Percentiles rank a stretch among this genome's conserved stretches.
phyloP scores from a whole-genome alignment of 2,888 invertebrate genomes.

The Drepana falcataria region DNA sequence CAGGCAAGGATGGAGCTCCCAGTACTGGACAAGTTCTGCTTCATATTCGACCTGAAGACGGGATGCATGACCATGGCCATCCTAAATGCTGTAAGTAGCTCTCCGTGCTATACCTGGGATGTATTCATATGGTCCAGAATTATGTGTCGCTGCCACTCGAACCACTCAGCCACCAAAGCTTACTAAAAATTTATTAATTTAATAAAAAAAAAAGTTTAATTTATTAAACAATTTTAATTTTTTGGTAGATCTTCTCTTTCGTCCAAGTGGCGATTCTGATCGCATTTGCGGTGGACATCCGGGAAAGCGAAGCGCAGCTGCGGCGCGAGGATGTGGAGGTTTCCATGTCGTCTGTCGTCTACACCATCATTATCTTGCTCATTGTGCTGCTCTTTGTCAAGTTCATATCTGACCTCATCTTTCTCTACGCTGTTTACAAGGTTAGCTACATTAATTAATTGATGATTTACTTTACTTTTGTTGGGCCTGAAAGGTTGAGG shows the following conservation, averaged over 20 bases:
- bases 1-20: constrained; percentile 68
- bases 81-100: constrained; percentile 53
- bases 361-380: constrained; percentile 57
- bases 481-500: too few relatives aligned
- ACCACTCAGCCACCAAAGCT: too few relatives aligned
- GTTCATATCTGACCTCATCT: constrained; percentile 56
- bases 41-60: constrained; percentile 55
- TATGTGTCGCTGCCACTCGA: too few relatives aligned
- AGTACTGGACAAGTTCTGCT: constrained; percentile 67
- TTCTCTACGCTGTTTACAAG: constrained; percentile 63
- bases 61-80: constrained; percentile 65
- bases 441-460: constrained; percentile 22
- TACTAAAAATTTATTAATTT: too few relatives aligned
- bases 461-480: not conserved
- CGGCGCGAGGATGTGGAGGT: constrained; percentile 49
- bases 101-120: not conserved
- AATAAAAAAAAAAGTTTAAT: too few relatives aligned
- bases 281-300: constrained; percentile 57
- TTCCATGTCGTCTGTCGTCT: constrained; percentile 54
- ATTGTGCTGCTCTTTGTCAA: constrained; percentile 55
- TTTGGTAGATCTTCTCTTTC: constrained; percentile 55
- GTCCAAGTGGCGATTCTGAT: constrained; percentile 57
- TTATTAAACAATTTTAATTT: not conserved
- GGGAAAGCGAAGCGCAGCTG: constrained; percentile 36
- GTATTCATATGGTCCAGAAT: too few relatives aligned